These are phyloP conservation scores for Monopis laevigella DNA, from an alignment of 2,888 invertebrate genomes.

Conservation along the genomic window DNA sequence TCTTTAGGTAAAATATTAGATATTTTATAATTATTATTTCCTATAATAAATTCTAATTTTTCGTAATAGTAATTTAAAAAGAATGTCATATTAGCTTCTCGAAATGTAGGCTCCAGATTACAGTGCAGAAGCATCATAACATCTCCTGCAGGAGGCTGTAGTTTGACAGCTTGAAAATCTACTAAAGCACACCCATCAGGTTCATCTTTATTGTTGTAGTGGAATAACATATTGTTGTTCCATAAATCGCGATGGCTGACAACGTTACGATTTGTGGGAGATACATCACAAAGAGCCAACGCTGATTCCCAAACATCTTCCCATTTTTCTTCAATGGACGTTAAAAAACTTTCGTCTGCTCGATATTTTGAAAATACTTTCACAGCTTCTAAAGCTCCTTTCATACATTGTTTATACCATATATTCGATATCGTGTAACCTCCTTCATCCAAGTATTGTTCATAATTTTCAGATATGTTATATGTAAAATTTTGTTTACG, in stretches of 20 bases:
- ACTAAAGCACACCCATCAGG: slow-evolving; percentile 70
- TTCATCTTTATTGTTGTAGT: slow-evolving; percentile 32
- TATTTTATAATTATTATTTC: slow-evolving; percentile 37
- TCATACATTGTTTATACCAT: slow-evolving; percentile 48
- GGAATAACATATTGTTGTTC: slow-evolving; percentile 72
- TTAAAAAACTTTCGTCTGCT: slow-evolving; percentile 23
- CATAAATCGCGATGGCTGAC: slow-evolving; percentile 71
- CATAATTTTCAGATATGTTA: slow-evolving; percentile 35
- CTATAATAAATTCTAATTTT: slow-evolving; percentile 47
- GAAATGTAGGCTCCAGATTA: slow-evolving; percentile 51
- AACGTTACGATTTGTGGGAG: slow-evolving; percentile 50
- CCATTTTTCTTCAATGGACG: slow-evolving; percentile 36
- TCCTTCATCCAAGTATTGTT: slow-evolving; percentile 28
- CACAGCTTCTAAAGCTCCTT: slow-evolving; percentile 39
- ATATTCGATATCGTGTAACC: slow-evolving; percentile 33
- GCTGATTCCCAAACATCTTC: slow-evolving; percentile 34
- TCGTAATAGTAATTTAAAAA: slow-evolving; percentile 68
- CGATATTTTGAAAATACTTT: slow-evolving; percentile 38
- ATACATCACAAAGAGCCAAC: slow-evolving; percentile 31
- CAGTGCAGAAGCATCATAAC: slow-evolving; percentile 65
- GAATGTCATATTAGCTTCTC: slow-evolving; percentile 51
- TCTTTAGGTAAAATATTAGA: slow-evolving; percentile 41
- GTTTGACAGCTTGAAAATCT: slow-evolving; percentile 75
- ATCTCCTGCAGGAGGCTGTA: slow-evolving; percentile 74
- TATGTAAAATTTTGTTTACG: slow-evolving; percentile 30